A percentile compares a stretch with the other conserved stretches of the same genome.
Conservation (phyloP, 2,797 vertebrate genomes). For the Tapirus indicus region DNA sequence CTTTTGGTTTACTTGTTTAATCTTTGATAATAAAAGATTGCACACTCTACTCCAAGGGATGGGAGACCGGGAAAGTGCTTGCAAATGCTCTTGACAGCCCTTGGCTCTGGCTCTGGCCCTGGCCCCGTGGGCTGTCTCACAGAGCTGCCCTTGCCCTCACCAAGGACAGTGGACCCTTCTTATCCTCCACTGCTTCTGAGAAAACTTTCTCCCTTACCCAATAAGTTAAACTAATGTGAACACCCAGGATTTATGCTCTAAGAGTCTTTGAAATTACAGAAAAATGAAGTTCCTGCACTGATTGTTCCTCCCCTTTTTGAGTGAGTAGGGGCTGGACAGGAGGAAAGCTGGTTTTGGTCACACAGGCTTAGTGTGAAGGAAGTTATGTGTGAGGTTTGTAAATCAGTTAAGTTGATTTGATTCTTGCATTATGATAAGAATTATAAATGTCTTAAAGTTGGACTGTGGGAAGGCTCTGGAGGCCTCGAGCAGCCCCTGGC, state of each 20-base stretch:
- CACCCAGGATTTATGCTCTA: neutral
- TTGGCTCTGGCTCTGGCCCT: neutral
- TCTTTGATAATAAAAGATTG: neutral
- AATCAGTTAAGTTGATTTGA: neutral
- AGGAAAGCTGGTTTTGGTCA: neutral
- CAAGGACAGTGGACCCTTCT: neutral
- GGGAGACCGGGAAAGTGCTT: neutral
- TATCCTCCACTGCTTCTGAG: neutral
- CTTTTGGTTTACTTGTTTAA: neutral
- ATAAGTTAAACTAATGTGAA: neutral
- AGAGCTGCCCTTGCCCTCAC: neutral
- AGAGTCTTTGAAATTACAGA: neutral
- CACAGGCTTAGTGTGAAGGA: neutral
- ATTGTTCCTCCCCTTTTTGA: neutral
- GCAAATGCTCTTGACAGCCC: too few relatives aligned
- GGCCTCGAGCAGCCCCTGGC: neutral
- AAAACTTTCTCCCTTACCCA: neutral
- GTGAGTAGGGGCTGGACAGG: neutral
- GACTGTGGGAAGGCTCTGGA: neutral
- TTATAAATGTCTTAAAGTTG: neutral
- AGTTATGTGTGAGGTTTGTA: neutral
- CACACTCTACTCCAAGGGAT: rapidly evolving
- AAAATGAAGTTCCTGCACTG: neutral
- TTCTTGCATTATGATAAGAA: neutral
- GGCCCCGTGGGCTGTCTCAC: neutral